A percentile compares a stretch with the other conserved stretches of the same genome.
phyloP scores from a whole-genome alignment of 2,113 vertebrate genomes.

The Thalassarche chlororhynchos region DNA sequence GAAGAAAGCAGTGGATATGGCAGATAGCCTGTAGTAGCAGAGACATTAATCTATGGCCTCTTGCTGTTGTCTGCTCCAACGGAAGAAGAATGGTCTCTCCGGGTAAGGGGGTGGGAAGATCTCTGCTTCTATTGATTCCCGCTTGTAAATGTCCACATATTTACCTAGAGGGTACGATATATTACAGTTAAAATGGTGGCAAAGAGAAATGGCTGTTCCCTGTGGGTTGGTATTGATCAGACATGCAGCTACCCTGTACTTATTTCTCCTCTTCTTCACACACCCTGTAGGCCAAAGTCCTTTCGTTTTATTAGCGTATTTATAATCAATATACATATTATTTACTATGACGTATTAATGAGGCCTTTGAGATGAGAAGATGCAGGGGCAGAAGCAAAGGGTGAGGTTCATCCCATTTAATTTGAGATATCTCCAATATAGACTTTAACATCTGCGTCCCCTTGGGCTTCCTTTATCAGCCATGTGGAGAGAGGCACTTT shows the following conservation, averaged over 20 bases:
- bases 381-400: background rate
- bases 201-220: conserved; percentile 49
- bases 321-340: conserved; percentile 41
- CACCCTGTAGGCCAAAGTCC: background rate
- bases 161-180: conserved; percentile 42
- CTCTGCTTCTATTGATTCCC: conserved; percentile 18
- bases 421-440: background rate
- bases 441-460: background rate
- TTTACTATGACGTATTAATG: conserved; percentile 17
- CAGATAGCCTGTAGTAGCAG: background rate
- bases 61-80: background rate
- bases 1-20: background rate
- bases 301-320: conserved; percentile 41
- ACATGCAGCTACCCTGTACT: background rate
- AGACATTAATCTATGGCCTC: background rate
- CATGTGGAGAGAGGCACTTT: background rate
- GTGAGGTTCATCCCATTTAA: background rate
- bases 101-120: conserved; percentile 15
- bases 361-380: conserved; percentile 23
- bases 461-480: background rate
- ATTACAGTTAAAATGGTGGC: conserved; percentile 53
- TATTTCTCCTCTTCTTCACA: background rate
- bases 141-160: conserved; percentile 59
- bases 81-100: background rate
- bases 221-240: conserved; percentile 44